Conservation (phyloP, 2,797 vertebrate species). For the Ibycter americanus region DNA sequence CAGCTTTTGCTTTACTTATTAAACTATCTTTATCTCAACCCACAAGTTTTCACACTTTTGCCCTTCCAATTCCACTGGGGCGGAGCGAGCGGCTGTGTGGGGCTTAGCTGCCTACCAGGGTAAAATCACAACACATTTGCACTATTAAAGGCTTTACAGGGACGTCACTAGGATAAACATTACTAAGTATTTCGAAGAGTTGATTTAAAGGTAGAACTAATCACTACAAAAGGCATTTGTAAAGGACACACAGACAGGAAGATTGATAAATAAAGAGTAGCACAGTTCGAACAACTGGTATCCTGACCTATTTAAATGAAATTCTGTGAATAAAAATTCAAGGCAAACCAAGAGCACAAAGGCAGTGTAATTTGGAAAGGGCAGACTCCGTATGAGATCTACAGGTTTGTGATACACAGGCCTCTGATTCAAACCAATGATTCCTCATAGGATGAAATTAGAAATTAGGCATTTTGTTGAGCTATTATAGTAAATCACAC, state of each 20-base stretch:
- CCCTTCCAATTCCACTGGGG: not conserved
- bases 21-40: not conserved
- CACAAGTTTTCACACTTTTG: not conserved
- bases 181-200: not conserved
- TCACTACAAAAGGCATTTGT: not conserved
- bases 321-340: not conserved
- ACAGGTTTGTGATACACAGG: not conserved
- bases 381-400: not conserved
- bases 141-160: not conserved
- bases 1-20: not conserved
- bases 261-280: not conserved
- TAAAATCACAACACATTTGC: not conserved
- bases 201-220: not conserved
- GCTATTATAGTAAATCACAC: not conserved
- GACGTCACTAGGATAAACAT: not conserved
- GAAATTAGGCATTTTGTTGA: not conserved
- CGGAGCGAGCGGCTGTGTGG: not conserved
- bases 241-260: not conserved
- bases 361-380: not conserved
- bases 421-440: not conserved
- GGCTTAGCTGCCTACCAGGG: not conserved
- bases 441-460: not conserved
- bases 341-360: not conserved
- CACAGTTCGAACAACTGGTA: not conserved
- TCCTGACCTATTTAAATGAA: not conserved